These are phyloP conservation scores for Mormyrus iriodes DNA, from an alignment of 2,113 vertebrate species.

Conservation along the genomic window DNA sequence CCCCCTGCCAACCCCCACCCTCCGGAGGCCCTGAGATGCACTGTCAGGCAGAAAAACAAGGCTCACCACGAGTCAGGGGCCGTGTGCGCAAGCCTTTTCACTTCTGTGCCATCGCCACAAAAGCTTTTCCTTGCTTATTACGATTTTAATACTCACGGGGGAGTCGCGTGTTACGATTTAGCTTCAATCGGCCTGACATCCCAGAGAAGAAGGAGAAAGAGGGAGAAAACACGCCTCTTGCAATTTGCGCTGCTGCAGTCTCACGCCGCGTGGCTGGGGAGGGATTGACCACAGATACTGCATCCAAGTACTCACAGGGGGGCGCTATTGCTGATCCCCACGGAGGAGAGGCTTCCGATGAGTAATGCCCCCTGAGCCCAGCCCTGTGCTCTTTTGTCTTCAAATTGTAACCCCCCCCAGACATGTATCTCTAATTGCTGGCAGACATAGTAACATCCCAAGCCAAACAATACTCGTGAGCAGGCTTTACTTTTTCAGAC, in stretches of 20 bases:
- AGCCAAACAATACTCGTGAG: slow-evolving; percentile 84
- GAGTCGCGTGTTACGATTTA: slow-evolving; percentile 37
- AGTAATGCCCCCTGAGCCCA: not conserved
- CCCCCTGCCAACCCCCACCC: slow-evolving; percentile 27
- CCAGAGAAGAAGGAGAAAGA: slow-evolving; percentile 17
- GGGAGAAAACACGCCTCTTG: not conserved
- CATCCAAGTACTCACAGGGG: slow-evolving; percentile 28
- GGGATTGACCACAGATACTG: slow-evolving; percentile 43
- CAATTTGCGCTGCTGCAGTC: slow-evolving; percentile 35
- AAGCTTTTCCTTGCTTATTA: slow-evolving; percentile 52
- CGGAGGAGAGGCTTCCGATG: not conserved
- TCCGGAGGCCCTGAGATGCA: slow-evolving; percentile 30
- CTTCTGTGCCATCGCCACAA: slow-evolving; percentile 50
- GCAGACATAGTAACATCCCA: slow-evolving; percentile 73
- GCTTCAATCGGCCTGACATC: slow-evolving; percentile 48
- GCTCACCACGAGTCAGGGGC: slow-evolving; percentile 27
- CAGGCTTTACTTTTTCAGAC: slow-evolving; percentile 81
- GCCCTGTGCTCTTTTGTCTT: not conserved
- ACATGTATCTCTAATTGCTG: slow-evolving; percentile 78
- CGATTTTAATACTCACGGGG: slow-evolving; percentile 50
- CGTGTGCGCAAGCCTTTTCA: slow-evolving; percentile 41
- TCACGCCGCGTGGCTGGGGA: slow-evolving; percentile 36
- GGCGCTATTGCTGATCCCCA: slow-evolving; percentile 17
- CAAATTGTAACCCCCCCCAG: slow-evolving; percentile 27
- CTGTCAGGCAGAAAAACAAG: slow-evolving; percentile 21